Evolutionary conservation across 2,113 vertebrate species (phyloP).

Genomic region (Leptobrachium leishanense): DNA sequence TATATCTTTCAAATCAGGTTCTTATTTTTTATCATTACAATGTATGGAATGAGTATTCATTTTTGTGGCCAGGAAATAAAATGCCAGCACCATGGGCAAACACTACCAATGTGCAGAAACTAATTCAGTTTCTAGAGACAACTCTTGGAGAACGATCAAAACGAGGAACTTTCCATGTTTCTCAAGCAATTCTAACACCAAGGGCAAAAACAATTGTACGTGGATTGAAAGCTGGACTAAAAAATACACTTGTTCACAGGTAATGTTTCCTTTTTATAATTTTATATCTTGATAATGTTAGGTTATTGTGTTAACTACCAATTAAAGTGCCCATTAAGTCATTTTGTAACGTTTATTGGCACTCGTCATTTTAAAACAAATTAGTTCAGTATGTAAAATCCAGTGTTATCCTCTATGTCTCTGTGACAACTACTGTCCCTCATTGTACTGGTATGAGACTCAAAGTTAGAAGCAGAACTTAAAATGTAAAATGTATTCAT

Average conservation of each 20-base stretch:
- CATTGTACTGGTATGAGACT: too few species aligned
- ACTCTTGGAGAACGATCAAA: constrained; percentile 83
- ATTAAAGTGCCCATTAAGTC: too few species aligned
- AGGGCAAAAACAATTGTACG: constrained; percentile 82
- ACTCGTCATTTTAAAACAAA: too few species aligned
- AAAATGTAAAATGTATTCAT: too few species aligned
- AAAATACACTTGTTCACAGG: constrained; percentile 90
- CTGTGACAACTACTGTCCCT: too few species aligned
- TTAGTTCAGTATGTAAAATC: too few species aligned
- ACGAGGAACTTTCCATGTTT: constrained; percentile 87
- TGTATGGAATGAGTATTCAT: constrained; percentile 66
- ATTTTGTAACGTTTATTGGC: too few species aligned
- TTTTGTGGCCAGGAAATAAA: constrained; percentile 89
- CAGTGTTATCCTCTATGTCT: too few species aligned
- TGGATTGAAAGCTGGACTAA: constrained; percentile 83
- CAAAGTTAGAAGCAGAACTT: too few species aligned
- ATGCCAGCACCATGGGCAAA: constrained; percentile 98
- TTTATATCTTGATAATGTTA: too few species aligned
- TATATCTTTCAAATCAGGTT: constrained; percentile 68
- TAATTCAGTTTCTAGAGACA: constrained; percentile 89
- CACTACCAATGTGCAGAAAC: constrained; percentile 85
- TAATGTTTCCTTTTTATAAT: constrained; percentile 53
- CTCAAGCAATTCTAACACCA: constrained; percentile 94
- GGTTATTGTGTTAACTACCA: too few species aligned
- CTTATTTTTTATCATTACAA: constrained; percentile 93